phyloP scores from a whole-genome alignment of 2,888 invertebrate species.

The Pyralis farinalis region DNA sequence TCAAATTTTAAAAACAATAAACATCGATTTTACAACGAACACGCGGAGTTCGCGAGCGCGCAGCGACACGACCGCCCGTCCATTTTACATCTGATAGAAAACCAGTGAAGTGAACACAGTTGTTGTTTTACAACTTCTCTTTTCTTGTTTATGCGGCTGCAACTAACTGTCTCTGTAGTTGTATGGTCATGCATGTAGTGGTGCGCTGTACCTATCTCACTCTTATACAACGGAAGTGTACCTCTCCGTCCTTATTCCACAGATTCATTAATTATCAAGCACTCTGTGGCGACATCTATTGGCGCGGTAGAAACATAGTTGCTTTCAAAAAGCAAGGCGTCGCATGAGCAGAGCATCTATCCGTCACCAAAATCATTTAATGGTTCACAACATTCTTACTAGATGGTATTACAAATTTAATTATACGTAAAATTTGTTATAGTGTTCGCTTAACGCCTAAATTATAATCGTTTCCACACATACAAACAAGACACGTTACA shows the following conservation, averaged over 20 bases:
- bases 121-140: slow-evolving; percentile 81
- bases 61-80: slow-evolving; percentile 74
- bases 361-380: no score
- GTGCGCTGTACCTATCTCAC: slow-evolving; percentile 36
- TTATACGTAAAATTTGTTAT: no score
- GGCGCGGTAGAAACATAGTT: not conserved
- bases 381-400: no score
- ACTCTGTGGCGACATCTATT: slow-evolving; percentile 46
- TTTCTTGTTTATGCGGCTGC: slow-evolving; percentile 71
- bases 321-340: not conserved
- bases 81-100: slow-evolving; percentile 81
- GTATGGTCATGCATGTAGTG: slow-evolving; percentile 35
- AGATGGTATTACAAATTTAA: no score
- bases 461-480: no score
- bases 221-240: slow-evolving; percentile 19
- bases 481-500: no score
- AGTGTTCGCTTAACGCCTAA: no score
- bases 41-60: slow-evolving; percentile 74
- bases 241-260: slow-evolving; percentile 40
- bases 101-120: slow-evolving; percentile 53
- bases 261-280: slow-evolving; percentile 38
- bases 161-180: slow-evolving; percentile 51
- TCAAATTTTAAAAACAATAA: slow-evolving; percentile 68
- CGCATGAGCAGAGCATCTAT: slow-evolving; percentile 11
- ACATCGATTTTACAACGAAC: slow-evolving; percentile 76